phyloP scores from a whole-genome alignment of 2,888 invertebrate genomes.

The Mythimna ferrago region DNA sequence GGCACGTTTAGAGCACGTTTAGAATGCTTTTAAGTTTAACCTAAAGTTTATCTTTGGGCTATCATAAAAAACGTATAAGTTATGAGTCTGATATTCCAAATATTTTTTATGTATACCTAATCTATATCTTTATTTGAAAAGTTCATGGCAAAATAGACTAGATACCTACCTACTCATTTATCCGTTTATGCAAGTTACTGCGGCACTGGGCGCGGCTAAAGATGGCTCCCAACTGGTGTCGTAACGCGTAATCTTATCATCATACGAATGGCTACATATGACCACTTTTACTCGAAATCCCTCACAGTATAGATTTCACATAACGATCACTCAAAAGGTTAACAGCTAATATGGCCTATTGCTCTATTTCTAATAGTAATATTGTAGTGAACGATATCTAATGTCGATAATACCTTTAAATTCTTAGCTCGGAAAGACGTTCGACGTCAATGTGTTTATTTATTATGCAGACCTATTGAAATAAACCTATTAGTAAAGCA shows the following conservation, averaged over 20 bases:
- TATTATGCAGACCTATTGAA: constrained; percentile 35
- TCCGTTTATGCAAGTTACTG: constrained; percentile 36
- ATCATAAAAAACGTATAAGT: background rate
- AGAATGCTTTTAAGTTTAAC: constrained; percentile 1
- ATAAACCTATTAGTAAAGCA: constrained; percentile 33
- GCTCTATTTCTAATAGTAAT: constrained; percentile 46
- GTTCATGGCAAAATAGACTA: constrained; percentile 55
- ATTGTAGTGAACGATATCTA: constrained; percentile 39
- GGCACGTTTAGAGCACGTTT: no score
- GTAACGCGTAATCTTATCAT: constrained; percentile 50
- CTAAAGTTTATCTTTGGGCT: background rate
- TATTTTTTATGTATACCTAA: constrained; percentile 23
- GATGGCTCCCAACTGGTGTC: constrained; percentile 37
- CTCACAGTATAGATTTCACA: constrained; percentile 37
- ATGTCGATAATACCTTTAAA: constrained; percentile 32
- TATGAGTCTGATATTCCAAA: background rate
- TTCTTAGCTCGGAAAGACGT: constrained; percentile 31
- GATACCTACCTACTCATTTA: constrained; percentile 26
- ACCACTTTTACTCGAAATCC: constrained; percentile 42
- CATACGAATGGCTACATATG: constrained; percentile 42
- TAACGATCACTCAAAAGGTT: constrained; percentile 52
- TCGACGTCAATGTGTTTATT: constrained; percentile 22
- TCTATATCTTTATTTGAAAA: constrained; percentile 43
- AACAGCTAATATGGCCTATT: constrained; percentile 47
- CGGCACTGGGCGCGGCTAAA: constrained; percentile 44